These are phyloP conservation scores for Orgyia antiqua DNA, from an alignment of 2,888 invertebrate genomes.

Conservation along the genomic window DNA sequence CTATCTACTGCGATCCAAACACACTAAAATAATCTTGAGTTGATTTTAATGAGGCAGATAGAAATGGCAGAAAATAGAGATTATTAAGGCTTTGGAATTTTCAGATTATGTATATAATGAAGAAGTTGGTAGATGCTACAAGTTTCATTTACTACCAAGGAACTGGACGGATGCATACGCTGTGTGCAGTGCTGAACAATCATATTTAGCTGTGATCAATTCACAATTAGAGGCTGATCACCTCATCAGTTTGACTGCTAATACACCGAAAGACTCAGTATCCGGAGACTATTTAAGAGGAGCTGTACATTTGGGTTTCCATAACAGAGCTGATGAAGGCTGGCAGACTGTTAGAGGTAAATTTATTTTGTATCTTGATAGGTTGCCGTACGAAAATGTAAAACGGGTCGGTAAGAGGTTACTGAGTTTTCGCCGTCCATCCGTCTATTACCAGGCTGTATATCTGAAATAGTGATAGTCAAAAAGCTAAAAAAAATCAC, in stretches of 20 bases:
- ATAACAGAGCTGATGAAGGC: conserved; percentile 24
- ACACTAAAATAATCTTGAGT: too few species aligned
- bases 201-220: conserved; percentile 49
- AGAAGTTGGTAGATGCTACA: conserved; percentile 48
- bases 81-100: too few species aligned
- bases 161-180: conserved; percentile 51
- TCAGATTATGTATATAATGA: conserved; percentile 1
- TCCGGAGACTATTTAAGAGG: conserved; percentile 27
- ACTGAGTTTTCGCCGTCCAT: too few species aligned
- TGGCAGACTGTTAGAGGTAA: conserved; percentile 21
- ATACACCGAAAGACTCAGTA: neutral
- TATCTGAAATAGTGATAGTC: too few species aligned
- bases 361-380: too few species aligned
- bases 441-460: too few species aligned
- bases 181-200: conserved; percentile 46
- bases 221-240: conserved; percentile 38
- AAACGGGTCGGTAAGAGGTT: too few species aligned
- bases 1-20: too few species aligned
- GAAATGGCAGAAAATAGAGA: too few species aligned
- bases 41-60: too few species aligned
- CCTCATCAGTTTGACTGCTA: neutral
- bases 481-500: too few species aligned
- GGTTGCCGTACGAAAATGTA: too few species aligned
- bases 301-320: conserved; percentile 35
- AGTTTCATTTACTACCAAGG: conserved; percentile 44